Evolutionary conservation across 2,888 invertebrate genomes (phyloP).

Genomic region (Cerastis rubricosa): DNA sequence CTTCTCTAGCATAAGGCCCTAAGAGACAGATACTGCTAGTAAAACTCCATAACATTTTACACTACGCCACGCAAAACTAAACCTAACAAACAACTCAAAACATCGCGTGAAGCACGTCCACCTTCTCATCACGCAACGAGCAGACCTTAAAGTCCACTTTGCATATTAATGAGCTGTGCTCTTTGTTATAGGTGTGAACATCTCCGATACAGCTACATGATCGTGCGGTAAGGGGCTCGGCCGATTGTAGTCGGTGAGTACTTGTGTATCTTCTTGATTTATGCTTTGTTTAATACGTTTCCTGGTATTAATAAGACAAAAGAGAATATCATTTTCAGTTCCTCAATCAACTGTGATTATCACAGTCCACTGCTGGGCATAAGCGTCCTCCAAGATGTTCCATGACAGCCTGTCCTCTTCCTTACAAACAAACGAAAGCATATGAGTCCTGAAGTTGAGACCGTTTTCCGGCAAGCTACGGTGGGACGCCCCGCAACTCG

Average conservation of each 20-base stretch:
- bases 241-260: constrained; percentile 68
- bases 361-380: not conserved
- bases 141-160: constrained; percentile 46
- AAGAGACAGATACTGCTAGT: not conserved
- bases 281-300: constrained; percentile 1
- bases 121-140: constrained; percentile 38
- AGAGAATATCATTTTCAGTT: not conserved
- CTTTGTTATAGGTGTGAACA: constrained; percentile 64
- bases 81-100: not conserved
- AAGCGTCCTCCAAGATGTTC: not conserved
- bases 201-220: constrained; percentile 52
- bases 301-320: not conserved
- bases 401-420: too few species aligned
- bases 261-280: not conserved
- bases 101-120: constrained; percentile 42
- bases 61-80: constrained; percentile 8
- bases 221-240: constrained; percentile 62
- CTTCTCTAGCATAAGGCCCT: not conserved
- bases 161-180: constrained; percentile 59
- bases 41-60: not conserved
- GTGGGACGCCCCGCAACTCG: not conserved
- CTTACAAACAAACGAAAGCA: not conserved
- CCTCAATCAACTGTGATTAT: too few species aligned
- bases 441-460: not conserved
- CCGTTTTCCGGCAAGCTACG: not conserved